Conservation (phyloP, 2,888 invertebrate species). For the Margaritifera margaritifera region DNA sequence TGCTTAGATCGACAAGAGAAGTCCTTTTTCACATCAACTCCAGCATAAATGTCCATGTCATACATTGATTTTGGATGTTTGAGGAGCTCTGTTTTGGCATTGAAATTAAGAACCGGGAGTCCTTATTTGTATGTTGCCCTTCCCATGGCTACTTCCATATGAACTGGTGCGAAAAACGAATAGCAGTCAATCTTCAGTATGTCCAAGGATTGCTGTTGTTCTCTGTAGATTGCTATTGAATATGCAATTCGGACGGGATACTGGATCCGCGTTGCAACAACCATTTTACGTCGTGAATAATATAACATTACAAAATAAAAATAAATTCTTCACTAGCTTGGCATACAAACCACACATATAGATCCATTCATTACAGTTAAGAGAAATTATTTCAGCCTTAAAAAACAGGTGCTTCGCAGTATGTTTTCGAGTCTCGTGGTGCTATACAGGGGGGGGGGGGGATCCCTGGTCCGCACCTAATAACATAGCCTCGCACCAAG, state of each 20-base stretch:
- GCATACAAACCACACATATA: too few species aligned
- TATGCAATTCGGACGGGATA: conserved; percentile 5
- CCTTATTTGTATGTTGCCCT: neutral
- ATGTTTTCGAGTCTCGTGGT: too few species aligned
- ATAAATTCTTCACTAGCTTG: too few species aligned
- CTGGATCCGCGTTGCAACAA: conserved; percentile 5
- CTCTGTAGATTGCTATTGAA: conserved; percentile 10
- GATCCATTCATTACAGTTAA: too few species aligned
- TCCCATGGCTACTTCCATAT: conserved; percentile 12
- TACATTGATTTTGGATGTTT: conserved; percentile 4
- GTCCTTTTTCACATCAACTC: neutral
- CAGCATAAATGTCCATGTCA: neutral
- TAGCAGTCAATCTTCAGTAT: conserved; percentile 9
- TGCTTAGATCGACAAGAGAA: neutral
- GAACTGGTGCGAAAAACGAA: conserved; percentile 11
- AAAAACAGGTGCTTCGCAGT: too few species aligned
- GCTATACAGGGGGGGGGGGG: too few species aligned
- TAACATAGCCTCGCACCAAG: too few species aligned
- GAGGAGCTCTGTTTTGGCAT: neutral
- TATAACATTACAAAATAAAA: too few species aligned
- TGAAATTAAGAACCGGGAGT: neutral
- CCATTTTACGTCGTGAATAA: too few species aligned
- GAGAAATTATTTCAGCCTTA: too few species aligned
- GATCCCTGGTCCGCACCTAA: too few species aligned
- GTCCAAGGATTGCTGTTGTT: conserved; percentile 1